Evolutionary conservation across 1,140 invertebrate genomes (phyloP), one percentile per base, ranked within the genome.

Genomic region (Trachymyrmex cornetzi): DNA sequence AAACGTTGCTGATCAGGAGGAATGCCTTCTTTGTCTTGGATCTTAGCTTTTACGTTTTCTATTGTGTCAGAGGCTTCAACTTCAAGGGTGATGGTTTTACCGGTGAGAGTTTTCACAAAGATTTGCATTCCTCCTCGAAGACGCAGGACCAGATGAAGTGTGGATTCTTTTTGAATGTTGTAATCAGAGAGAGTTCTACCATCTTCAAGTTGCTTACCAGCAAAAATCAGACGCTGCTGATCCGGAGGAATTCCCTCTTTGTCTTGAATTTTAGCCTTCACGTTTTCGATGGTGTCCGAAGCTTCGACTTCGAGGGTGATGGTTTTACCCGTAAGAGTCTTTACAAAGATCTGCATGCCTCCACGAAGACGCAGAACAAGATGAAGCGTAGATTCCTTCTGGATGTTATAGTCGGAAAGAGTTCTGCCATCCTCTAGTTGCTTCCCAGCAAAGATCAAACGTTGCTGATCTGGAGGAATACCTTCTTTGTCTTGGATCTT

Each of bases 11-110:
- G 97, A 91, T 97, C 97, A 91, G 97, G 96, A 5, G 97, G 97
- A 89, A 97, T 97, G 19, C 97, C 97, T 93, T 96, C 96, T 82
- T 96, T 96, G 89, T 98, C 96, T 92, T 97, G 97, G 87, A 97
- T 97, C 89, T 97, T 97, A 3, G 97, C 96, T 87, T 97, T 97
- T 0, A 97, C 97, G 95, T 97, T 97, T 88, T 97, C 97, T 93
- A 97, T 97, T 0, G 97, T 97, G 92, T 98, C 97, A 75, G 96
- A 97, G 9, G 97, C 95, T 92, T 98, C 97, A 11, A 97, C 97
- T 93, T 97, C 97, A 16, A 98, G 92, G 1, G 97, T 97, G 90
- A 97, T 97, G 59, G 97, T 98, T 92, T 98, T 98, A 0, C 97
- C 97, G 57, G 97, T 97, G 11, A 97, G 93, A 50, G 97, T 97